These are phyloP conservation scores for Bradynema listronoti DNA, from an alignment of 1,140 invertebrate genomes.

Conservation along the genomic window DNA sequence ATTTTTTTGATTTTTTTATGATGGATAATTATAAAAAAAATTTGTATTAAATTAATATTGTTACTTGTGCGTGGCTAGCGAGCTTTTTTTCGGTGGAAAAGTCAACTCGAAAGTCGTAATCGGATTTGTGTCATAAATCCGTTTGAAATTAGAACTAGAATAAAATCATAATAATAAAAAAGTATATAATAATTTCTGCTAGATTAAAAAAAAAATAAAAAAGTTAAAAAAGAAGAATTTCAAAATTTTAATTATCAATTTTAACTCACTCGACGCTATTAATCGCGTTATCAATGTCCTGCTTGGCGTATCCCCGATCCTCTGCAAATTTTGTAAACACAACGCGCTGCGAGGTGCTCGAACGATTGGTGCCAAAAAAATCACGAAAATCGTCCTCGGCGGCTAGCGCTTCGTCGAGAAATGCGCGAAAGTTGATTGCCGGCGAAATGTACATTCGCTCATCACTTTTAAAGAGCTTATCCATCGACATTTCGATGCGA, in stretches of 20 bases:
- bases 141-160: conserved; percentile 9
- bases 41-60: conserved; percentile 3
- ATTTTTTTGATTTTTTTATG: too few species aligned
- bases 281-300: conserved; percentile 16
- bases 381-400: conserved; percentile 20
- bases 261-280: conserved; percentile 21
- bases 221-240: conserved; percentile 17
- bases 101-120: conserved; percentile 34
- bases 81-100: conserved; percentile 27
- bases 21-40: conserved; percentile 11
- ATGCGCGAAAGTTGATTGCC: conserved; percentile 26
- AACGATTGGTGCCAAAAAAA: conserved; percentile 22
- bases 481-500: conserved; percentile 37
- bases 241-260: background rate
- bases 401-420: conserved; percentile 25
- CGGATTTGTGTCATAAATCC: conserved; percentile 15
- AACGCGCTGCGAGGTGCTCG: conserved; percentile 16
- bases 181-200: too few species aligned
- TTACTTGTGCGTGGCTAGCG: conserved; percentile 33
- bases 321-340: conserved; percentile 25
- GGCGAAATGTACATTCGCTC: conserved; percentile 42
- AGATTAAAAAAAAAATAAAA: conserved; percentile 17
- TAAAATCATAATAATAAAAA: too few species aligned
- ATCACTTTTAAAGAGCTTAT: conserved; percentile 36
- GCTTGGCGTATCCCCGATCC: background rate